Percentiles rank a stretch among this genome's conserved stretches.
These are phyloP conservation scores for Oscheius sp. DNA, from an alignment of 2,888 invertebrate genomes.

Conservation along the genomic window DNA sequence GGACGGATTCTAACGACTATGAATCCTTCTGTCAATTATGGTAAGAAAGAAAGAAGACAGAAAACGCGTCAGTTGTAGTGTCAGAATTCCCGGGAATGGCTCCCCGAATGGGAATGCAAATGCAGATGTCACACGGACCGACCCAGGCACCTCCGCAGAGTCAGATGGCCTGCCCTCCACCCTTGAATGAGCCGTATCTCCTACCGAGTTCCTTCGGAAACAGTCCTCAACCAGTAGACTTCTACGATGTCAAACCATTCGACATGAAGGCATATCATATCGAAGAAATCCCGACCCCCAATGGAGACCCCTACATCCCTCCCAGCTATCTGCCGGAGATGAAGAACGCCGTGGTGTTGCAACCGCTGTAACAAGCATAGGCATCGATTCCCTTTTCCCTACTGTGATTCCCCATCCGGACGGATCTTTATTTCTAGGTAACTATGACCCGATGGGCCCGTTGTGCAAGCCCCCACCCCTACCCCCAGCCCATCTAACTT, in stretches of 20 bases:
- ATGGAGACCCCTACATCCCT: slow-evolving; percentile 66
- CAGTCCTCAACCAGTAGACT: slow-evolving; percentile 15
- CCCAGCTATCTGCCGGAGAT: slow-evolving; percentile 66
- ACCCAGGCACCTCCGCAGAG: slow-evolving; percentile 6
- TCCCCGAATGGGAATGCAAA: slow-evolving; percentile 23
- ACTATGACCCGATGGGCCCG: not conserved
- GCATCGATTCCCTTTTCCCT: slow-evolving; percentile 16
- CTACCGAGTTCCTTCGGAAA: slow-evolving; percentile 18
- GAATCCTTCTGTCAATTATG: slow-evolving; percentile 31
- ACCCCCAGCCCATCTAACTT: slow-evolving; percentile 16
- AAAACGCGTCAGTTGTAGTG: not conserved
- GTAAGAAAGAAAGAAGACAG: not conserved
- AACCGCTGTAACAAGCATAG: slow-evolving; percentile 56
- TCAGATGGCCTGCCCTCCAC: slow-evolving; percentile 32
- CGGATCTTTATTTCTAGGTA: slow-evolving; percentile 10
- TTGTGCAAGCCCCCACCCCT: slow-evolving; percentile 18
- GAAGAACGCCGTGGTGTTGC: slow-evolving; percentile 67
- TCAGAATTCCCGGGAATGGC: slow-evolving; percentile 21
- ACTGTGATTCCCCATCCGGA: slow-evolving; percentile 17
- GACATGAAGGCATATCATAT: slow-evolving; percentile 35
- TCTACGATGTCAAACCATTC: slow-evolving; percentile 29
- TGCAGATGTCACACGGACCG: slow-evolving; percentile 23
- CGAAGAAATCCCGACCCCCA: slow-evolving; percentile 35
- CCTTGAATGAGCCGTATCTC: slow-evolving; percentile 36
- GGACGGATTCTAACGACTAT: slow-evolving; percentile 28